A percentile compares a stretch with the other conserved stretches of the same genome.
These are phyloP conservation scores for Achatina immaculata DNA, from an alignment of 1,140 invertebrate species.

Conservation along the genomic window DNA sequence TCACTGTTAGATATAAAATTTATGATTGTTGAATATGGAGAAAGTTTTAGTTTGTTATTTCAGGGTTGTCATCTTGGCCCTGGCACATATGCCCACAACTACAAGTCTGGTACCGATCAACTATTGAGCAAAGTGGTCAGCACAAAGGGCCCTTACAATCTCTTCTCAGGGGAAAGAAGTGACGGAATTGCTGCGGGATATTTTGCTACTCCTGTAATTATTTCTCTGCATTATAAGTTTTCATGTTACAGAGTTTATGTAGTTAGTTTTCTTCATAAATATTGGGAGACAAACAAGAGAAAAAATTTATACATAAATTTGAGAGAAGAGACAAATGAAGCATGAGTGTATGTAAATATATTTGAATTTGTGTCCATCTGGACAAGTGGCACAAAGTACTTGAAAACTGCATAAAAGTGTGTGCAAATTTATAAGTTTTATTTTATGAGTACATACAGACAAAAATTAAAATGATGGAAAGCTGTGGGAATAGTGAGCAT, in stretches of 20 bases:
- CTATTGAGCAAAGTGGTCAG: conserved; percentile 60
- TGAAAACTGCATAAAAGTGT: too few species aligned
- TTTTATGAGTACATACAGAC: too few species aligned
- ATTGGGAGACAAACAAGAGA: too few species aligned
- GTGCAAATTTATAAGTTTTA: too few species aligned
- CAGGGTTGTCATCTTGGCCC: conserved; percentile 67
- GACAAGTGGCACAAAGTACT: too few species aligned
- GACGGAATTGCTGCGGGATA: conserved; percentile 66
- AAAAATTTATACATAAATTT: too few species aligned
- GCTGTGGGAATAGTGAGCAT: too few species aligned
- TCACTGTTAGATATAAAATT: too few species aligned
- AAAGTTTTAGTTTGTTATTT: conserved; percentile 39
- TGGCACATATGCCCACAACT: conserved; percentile 67
- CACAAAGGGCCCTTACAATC: conserved; percentile 65
- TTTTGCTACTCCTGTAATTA: conserved; percentile 64
- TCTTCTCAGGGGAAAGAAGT: conserved; percentile 66
- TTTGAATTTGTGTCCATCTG: too few species aligned
- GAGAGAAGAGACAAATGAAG: not conserved
- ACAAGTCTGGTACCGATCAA: conserved; percentile 61
- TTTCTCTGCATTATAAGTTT: not conserved
- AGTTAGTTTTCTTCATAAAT: not conserved
- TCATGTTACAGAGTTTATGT: not conserved
- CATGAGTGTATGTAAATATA: too few species aligned
- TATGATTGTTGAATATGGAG: too few species aligned
- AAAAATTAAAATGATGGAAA: too few species aligned